Conservation (phyloP, 2,113 vertebrate species). For the Tetrao urogallus region DNA sequence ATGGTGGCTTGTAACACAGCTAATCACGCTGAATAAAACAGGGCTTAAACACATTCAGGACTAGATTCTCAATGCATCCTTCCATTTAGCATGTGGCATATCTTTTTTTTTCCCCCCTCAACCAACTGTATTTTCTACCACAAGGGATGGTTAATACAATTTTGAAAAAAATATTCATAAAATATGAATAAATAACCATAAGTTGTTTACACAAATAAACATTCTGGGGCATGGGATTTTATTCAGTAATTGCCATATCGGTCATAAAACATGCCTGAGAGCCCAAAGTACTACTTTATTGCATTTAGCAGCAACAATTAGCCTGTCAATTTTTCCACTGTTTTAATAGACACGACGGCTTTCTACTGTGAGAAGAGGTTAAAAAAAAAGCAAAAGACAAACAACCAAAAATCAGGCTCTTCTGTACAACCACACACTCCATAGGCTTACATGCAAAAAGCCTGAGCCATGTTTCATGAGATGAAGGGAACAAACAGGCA, state of each 20-base stretch:
- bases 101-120: background rate
- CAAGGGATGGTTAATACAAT: background rate
- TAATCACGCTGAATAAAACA: constrained; percentile 9
- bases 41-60: background rate
- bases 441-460: background rate
- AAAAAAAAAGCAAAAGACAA: background rate
- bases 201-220: constrained; percentile 40
- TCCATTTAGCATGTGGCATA: background rate
- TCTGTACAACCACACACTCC: fast-evolving
- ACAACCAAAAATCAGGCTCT: background rate
- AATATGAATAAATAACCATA: constrained; percentile 24
- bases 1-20: background rate
- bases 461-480: background rate
- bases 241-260: constrained; percentile 20
- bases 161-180: background rate
- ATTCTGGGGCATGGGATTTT: constrained; percentile 23
- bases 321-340: background rate
- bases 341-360: background rate
- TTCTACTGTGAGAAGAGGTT: background rate
- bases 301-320: constrained; percentile 36
- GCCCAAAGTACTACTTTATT: constrained; percentile 18
- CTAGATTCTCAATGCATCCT: background rate
- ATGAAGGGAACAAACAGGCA: background rate
- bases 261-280: constrained; percentile 27
- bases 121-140: background rate